Percentiles rank a stretch among this genome's conserved stretches.
Conservation (phyloP, 1,140 invertebrate species). For the Pachypeltis micranthus region DNA sequence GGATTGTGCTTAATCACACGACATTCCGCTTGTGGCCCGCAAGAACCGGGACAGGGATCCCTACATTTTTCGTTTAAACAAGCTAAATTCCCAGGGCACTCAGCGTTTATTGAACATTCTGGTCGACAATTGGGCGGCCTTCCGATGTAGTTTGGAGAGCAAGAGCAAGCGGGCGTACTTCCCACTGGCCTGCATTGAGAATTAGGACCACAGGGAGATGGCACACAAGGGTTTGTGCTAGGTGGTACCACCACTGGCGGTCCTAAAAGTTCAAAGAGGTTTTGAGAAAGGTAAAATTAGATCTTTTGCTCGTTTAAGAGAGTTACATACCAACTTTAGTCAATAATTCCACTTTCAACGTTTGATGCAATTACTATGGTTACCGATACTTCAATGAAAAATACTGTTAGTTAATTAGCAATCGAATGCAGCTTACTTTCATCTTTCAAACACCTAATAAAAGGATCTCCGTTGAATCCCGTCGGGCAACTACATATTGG, state of each 20-base stretch:
- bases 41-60: conserved; percentile 74
- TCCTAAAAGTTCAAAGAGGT: conserved; percentile 5
- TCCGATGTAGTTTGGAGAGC: conserved; percentile 61
- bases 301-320: no score
- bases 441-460: conserved; percentile 49
- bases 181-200: conserved; percentile 59
- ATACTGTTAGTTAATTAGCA: no score
- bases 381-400: no score
- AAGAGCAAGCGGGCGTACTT: conserved; percentile 62
- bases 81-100: conserved; percentile 65
- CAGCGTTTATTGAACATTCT: conserved; percentile 68
- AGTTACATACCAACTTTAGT: no score
- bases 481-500: conserved; percentile 56
- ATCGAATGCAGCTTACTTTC: conserved; percentile 41
- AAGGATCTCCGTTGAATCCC: conserved; percentile 67
- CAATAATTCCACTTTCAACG: no score
- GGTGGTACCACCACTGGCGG: conserved; percentile 20
- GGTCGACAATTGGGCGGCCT: conserved; percentile 68
- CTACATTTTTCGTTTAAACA: conserved; percentile 68
- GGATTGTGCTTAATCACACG: conserved; percentile 68
- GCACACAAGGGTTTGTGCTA: conserved; percentile 56
- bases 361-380: no score
- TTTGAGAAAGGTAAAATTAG: no score
- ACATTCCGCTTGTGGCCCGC: conserved; percentile 69
- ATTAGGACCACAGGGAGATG: conserved; percentile 70